These are phyloP conservation scores for Pseudomyrmex cubaensis DNA, from an alignment of 1,140 invertebrate species.

Conservation along the genomic window DNA sequence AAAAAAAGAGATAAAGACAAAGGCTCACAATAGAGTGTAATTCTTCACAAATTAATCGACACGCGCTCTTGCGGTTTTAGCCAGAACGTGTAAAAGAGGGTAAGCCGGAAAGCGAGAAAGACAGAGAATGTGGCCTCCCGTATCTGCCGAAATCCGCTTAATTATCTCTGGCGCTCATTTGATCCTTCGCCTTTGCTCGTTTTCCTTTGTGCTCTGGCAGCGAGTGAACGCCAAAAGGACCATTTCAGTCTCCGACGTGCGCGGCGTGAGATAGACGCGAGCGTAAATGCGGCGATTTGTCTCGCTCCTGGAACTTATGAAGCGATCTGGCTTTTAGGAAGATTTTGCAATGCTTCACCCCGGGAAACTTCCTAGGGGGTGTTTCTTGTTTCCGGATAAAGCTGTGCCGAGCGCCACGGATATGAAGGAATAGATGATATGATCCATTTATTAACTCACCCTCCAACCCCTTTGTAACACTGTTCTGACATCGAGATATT, in stretches of 20 bases:
- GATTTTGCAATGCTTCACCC: constrained; percentile 51
- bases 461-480: background rate
- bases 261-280: constrained; percentile 51
- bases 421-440: constrained; percentile 37
- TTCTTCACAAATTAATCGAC: constrained; percentile 72
- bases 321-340: constrained; percentile 58
- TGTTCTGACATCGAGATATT: constrained; percentile 23
- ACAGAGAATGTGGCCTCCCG: constrained; percentile 55
- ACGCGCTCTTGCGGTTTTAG: constrained; percentile 60
- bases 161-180: constrained; percentile 70
- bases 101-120: constrained; percentile 3
- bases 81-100: constrained; percentile 39
- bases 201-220: constrained; percentile 55
- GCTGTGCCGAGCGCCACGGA: constrained; percentile 17
- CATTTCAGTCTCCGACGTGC: constrained; percentile 41
- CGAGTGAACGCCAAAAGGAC: constrained; percentile 38
- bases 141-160: constrained; percentile 73
- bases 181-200: constrained; percentile 58
- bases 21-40: constrained; percentile 57
- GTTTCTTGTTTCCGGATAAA: constrained; percentile 56
- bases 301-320: constrained; percentile 35
- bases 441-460: constrained; percentile 40
- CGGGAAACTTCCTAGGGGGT: constrained; percentile 2
- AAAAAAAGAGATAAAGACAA: constrained; percentile 14
- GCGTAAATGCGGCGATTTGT: constrained; percentile 63